phyloP scores from a whole-genome alignment of 2,888 invertebrate genomes.

The Acanthosepion lycidas region DNA sequence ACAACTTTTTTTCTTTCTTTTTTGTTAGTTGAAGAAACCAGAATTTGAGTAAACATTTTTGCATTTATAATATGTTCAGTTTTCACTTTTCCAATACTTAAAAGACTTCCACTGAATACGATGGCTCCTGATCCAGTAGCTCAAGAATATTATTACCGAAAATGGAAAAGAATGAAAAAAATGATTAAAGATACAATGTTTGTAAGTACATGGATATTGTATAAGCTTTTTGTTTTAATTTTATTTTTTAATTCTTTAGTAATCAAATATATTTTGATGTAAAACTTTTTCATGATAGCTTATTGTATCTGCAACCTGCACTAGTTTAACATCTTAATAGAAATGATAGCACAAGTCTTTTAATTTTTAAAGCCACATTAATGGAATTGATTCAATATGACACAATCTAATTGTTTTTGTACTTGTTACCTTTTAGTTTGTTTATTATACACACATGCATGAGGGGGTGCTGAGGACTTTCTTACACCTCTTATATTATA shows the following conservation, averaged over 20 bases:
- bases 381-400: too few relatives aligned
- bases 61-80: background rate
- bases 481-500: too few relatives aligned
- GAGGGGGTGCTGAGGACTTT: too few relatives aligned
- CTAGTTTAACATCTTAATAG: too few relatives aligned
- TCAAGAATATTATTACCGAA: slow-evolving; percentile 65
- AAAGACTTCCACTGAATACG: background rate
- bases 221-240: background rate
- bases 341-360: too few relatives aligned
- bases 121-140: slow-evolving; percentile 57
- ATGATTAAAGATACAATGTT: slow-evolving; percentile 74
- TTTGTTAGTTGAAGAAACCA: background rate
- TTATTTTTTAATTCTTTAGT: background rate
- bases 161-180: slow-evolving; percentile 73
- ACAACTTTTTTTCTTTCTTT: background rate
- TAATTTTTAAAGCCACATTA: too few relatives aligned
- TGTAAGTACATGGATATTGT: slow-evolving; percentile 67
- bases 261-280: too few relatives aligned
- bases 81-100: background rate
- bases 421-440: too few relatives aligned
- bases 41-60: background rate
- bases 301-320: too few relatives aligned
- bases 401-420: too few relatives aligned
- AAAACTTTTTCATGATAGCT: too few relatives aligned
- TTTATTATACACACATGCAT: too few relatives aligned